Evolutionary conservation across 2,888 invertebrate genomes (phyloP).

Genomic region (Epicampocera succincta): DNA sequence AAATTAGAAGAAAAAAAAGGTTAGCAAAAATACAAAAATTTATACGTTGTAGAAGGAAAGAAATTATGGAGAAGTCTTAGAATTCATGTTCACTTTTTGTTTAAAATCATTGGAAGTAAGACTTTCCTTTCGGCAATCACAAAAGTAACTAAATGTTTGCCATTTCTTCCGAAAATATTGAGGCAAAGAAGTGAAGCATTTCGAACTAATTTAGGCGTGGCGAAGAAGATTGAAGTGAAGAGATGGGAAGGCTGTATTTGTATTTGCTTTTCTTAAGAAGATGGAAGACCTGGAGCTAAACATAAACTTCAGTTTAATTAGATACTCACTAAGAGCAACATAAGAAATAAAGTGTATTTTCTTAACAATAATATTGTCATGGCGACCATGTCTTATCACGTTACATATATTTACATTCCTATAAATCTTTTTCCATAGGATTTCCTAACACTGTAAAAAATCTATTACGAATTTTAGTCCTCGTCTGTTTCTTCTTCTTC

Average conservation of each 20-base stretch:
- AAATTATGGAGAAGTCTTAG: slow-evolving; percentile 37
- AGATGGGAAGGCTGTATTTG: too few species aligned
- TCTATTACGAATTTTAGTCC: slow-evolving; percentile 9
- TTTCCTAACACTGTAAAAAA: neutral
- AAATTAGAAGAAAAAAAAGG: slow-evolving; percentile 68
- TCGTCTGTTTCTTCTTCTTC: slow-evolving; percentile 56
- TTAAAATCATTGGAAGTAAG: neutral
- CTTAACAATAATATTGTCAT: too few species aligned
- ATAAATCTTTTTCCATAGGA: neutral
- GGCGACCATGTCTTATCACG: too few species aligned
- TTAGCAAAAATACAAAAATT: slow-evolving; percentile 71
- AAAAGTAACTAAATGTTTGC: slow-evolving; percentile 11
- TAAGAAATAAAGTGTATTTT: too few species aligned
- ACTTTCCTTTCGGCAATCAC: slow-evolving; percentile 24
- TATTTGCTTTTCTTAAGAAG: too few species aligned
- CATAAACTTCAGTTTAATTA: neutral
- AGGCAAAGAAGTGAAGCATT: neutral
- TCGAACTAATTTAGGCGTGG: too few species aligned
- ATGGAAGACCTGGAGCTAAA: neutral
- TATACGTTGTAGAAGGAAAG: slow-evolving; percentile 31
- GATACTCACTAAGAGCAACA: too few species aligned
- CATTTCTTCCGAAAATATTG: slow-evolving; percentile 7
- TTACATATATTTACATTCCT: too few species aligned
- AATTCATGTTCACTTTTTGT: neutral
- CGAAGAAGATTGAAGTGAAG: too few species aligned